Conservation (phyloP, 2,888 invertebrate genomes). For the Hoplodrina blanda region DNA sequence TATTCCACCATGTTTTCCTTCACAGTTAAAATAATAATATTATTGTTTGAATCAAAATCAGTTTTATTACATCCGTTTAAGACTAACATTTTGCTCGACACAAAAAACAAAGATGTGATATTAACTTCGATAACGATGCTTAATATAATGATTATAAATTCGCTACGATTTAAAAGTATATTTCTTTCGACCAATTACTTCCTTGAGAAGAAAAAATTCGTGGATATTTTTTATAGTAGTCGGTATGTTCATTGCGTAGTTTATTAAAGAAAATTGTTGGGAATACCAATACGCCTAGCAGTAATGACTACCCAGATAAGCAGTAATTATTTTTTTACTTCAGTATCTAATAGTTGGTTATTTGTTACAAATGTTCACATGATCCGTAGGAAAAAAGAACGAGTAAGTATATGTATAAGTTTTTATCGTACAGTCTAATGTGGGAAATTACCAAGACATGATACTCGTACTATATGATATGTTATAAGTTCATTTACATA, state of each 20-base stretch:
- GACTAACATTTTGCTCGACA: neutral
- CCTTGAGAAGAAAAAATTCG: neutral
- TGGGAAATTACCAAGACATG: constrained; percentile 35
- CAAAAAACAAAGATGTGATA: neutral
- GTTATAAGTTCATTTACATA: constrained; percentile 1
- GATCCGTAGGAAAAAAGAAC: constrained; percentile 33
- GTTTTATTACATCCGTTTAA: neutral
- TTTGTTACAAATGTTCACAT: constrained; percentile 46
- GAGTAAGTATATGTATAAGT: neutral
- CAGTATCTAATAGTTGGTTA: constrained; percentile 31
- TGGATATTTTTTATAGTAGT: neutral
- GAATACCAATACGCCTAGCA: constrained; percentile 29
- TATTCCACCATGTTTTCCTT: neutral
- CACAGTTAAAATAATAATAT: neutral
- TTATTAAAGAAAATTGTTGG: constrained; percentile 33
- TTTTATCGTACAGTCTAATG: constrained; percentile 23
- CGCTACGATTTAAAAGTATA: neutral
- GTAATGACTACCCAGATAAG: constrained; percentile 28
- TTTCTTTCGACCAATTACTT: constrained; percentile 18
- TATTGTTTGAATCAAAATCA: neutral
- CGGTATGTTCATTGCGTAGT: constrained; percentile 8
- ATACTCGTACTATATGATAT: neutral
- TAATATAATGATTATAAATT: neutral
- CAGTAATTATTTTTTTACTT: constrained; percentile 47
- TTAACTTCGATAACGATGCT: neutral